phyloP scores from a whole-genome alignment of 2,888 invertebrate species.

The Chloromyia formosa region DNA sequence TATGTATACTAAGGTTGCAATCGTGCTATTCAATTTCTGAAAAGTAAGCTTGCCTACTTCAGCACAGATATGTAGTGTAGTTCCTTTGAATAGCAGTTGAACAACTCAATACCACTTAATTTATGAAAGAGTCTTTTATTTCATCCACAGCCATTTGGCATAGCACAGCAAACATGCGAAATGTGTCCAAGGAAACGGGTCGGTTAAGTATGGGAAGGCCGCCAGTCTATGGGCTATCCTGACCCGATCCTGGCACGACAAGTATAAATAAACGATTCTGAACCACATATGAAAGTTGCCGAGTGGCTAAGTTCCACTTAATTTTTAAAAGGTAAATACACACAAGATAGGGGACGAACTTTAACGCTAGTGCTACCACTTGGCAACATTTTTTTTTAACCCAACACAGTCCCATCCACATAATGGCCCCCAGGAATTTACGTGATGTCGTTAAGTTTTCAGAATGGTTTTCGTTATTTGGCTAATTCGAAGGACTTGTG shows the following conservation, averaged over 20 bases:
- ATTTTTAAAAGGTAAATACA: neutral
- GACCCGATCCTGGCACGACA: neutral
- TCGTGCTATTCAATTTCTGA: too few species aligned
- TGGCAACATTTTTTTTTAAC: neutral
- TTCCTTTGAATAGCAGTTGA: neutral
- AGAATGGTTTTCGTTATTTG: neutral
- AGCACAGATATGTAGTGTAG: neutral
- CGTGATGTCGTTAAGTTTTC: slow-evolving; percentile 6
- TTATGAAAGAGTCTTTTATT: neutral
- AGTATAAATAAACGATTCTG: neutral
- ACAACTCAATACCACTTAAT: neutral
- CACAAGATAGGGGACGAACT: neutral
- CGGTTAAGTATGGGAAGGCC: neutral
- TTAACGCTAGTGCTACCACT: neutral
- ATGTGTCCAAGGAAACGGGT: neutral
- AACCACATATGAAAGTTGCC: neutral
- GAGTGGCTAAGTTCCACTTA: neutral
- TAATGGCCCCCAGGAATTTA: neutral
- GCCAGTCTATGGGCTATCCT: neutral
- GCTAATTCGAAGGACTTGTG: neutral
- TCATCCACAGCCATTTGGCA: neutral
- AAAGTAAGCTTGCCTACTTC: neutral
- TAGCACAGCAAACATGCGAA: too few species aligned
- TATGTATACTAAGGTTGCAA: too few species aligned
- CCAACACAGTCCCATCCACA: neutral